These are phyloP conservation scores for Glaucomys volans DNA, from an alignment of 2,113 vertebrate species.

Conservation along the genomic window DNA sequence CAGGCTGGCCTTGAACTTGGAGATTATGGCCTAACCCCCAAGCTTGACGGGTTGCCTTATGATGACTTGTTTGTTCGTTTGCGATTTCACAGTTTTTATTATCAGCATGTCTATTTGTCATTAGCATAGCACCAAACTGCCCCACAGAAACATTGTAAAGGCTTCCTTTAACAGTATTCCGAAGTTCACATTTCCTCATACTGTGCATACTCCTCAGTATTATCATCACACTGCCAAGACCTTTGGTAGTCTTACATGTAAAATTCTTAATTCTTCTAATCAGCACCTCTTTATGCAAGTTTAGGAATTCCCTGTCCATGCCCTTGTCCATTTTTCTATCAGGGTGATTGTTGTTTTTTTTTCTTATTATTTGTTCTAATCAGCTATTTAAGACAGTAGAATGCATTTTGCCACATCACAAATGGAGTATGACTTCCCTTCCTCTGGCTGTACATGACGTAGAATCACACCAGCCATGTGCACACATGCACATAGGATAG, in stretches of 20 bases:
- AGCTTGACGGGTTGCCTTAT: background rate
- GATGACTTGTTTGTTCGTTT: no score
- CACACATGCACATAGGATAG: no score
- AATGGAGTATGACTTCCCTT: no score
- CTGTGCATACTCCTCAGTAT: background rate
- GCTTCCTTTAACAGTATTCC: background rate
- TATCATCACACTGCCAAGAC: no score
- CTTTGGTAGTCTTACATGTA: background rate
- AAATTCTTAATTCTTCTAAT: constrained; percentile 1
- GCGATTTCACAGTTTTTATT: background rate
- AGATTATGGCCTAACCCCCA: no score
- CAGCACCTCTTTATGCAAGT: background rate
- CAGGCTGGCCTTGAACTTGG: background rate
- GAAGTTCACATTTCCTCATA: background rate
- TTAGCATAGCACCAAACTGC: background rate
- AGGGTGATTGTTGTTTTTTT: background rate
- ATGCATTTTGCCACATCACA: no score
- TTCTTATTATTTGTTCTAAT: no score
- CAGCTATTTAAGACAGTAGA: no score
- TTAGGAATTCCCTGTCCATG: background rate
- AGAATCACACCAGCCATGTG: no score
- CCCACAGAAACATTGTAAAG: background rate
- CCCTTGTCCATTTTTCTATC: constrained; percentile 2
- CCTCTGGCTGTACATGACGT: no score
- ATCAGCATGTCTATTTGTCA: background rate